phyloP scores from a whole-genome alignment of 2,113 vertebrate genomes.

The Aldabrachelys gigantea region DNA sequence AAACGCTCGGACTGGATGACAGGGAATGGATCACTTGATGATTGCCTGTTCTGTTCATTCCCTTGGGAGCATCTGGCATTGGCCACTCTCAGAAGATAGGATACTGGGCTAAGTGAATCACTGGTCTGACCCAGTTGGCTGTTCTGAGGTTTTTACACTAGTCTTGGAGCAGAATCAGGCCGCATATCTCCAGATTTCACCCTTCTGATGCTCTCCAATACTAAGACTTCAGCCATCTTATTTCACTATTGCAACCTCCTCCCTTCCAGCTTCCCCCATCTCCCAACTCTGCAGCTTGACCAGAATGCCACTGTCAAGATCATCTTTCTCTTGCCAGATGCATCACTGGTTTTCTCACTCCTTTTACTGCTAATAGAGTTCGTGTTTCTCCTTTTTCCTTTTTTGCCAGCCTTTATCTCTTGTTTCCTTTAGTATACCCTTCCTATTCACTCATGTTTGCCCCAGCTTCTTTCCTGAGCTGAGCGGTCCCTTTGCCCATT shows the following conservation, averaged over 20 bases:
- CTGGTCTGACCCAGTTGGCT: no score
- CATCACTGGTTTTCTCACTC: background rate
- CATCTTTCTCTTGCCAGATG: background rate
- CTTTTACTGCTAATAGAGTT: no score
- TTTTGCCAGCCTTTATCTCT: background rate
- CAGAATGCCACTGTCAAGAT: background rate
- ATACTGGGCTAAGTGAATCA: no score
- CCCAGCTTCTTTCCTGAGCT: background rate
- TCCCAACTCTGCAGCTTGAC: background rate
- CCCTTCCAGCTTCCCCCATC: accelerated
- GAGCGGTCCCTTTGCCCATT: background rate
- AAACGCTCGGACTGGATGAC: no score
- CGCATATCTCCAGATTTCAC: background rate
- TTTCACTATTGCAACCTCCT: background rate
- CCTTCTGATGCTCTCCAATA: background rate
- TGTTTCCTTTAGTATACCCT: background rate
- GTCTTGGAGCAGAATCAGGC: no score
- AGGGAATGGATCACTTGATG: no score
- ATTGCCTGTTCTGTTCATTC: no score
- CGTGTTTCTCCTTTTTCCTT: background rate
- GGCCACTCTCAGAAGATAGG: no score
- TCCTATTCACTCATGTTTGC: background rate
- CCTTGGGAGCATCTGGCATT: no score
- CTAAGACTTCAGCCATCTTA: background rate
- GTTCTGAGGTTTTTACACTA: no score